Evolutionary conservation across 2,113 vertebrate genomes (phyloP).

Genomic region (Orientallactaga bullata): DNA sequence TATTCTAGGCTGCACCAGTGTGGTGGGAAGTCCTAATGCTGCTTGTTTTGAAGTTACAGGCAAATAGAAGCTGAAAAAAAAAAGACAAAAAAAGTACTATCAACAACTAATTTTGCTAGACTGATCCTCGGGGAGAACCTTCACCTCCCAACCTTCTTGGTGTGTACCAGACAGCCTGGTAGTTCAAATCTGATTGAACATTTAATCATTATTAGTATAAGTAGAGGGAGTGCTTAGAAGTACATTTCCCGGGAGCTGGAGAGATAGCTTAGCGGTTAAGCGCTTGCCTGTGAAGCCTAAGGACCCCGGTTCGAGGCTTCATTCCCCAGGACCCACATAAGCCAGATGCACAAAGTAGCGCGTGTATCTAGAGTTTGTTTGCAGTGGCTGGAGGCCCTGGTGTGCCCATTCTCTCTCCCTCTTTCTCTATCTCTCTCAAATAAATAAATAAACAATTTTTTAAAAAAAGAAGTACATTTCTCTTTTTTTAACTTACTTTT

Average conservation of each 20-base stretch:
- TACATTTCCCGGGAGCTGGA: too few relatives aligned
- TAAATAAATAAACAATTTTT: too few relatives aligned
- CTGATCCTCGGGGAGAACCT: not conserved
- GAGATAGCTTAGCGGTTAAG: too few relatives aligned
- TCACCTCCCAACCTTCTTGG: not conserved
- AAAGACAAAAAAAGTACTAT: not conserved
- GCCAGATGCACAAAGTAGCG: too few relatives aligned
- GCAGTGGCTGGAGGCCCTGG: too few relatives aligned
- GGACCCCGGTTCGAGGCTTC: too few relatives aligned
- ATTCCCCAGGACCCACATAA: too few relatives aligned
- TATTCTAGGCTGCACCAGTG: not conserved
- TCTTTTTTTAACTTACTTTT: slow-evolving; percentile 28
- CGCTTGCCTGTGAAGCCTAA: too few relatives aligned
- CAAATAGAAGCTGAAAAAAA: slow-evolving; percentile 9
- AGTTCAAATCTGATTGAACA: not conserved
- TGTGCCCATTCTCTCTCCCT: too few relatives aligned
- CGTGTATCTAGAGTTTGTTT: too few relatives aligned
- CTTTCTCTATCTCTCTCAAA: too few relatives aligned
- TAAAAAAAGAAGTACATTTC: slow-evolving; percentile 10
- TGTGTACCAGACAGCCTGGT: not conserved
- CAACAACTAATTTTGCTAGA: not conserved
- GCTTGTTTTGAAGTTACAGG: not conserved
- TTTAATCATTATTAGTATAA: slow-evolving; percentile 18
- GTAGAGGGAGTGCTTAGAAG: not conserved
- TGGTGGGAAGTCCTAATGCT: not conserved